Percentiles rank a stretch among this genome's conserved stretches.
These are phyloP conservation scores for Parus major DNA, from an alignment of 2,113 vertebrate species.

Conservation along the genomic window DNA sequence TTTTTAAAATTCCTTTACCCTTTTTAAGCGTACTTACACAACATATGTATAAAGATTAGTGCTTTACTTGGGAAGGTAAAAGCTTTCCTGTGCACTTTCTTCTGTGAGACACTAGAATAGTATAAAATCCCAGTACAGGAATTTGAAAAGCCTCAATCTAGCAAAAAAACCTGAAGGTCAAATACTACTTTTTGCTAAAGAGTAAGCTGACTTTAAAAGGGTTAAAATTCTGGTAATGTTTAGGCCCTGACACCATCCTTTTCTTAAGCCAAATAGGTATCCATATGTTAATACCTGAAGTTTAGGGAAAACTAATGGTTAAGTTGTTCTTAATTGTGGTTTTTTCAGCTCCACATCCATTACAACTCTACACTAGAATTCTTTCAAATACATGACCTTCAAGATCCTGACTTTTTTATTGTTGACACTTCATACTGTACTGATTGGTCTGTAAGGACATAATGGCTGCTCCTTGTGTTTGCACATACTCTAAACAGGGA, in stretches of 20 bases:
- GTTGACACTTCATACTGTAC: not conserved
- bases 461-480: not conserved
- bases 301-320: not conserved
- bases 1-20: not conserved
- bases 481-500: not conserved
- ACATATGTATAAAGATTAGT: not conserved
- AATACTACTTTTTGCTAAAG: not conserved
- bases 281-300: not conserved
- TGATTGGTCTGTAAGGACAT: not conserved
- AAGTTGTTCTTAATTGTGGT: not conserved
- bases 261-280: not conserved
- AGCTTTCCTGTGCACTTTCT: not conserved
- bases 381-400: not conserved
- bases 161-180: not conserved
- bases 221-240: not conserved
- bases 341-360: not conserved
- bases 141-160: not conserved
- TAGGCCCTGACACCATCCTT: not conserved
- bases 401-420: not conserved
- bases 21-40: not conserved
- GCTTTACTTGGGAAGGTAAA: not conserved
- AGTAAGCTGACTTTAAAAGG: not conserved
- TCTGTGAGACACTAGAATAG: not conserved
- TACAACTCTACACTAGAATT: not conserved
- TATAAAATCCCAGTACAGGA: not conserved